phyloP scores from a whole-genome alignment of 2,113 vertebrate species.

The Redunca redunca region DNA sequence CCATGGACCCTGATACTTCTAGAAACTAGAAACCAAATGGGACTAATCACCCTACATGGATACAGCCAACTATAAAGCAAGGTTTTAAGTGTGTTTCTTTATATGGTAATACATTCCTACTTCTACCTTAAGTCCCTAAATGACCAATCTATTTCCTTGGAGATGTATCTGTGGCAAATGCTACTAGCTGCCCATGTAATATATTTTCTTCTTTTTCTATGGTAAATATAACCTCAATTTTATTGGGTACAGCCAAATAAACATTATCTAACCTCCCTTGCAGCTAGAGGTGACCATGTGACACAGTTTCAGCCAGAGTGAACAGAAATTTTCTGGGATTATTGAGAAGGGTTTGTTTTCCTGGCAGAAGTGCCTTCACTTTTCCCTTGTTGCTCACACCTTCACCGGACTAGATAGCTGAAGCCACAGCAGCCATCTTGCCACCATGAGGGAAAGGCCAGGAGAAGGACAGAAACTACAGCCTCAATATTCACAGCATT shows the following conservation, averaged over 20 bases:
- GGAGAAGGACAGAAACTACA: background rate
- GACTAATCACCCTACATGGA: background rate
- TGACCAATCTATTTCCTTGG: background rate
- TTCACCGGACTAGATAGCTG: background rate
- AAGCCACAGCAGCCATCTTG: background rate
- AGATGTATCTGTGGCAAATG: background rate
- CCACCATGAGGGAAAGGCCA: background rate
- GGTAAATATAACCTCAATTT: background rate
- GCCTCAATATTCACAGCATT: background rate
- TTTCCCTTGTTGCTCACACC: background rate
- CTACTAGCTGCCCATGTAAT: background rate
- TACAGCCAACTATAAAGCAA: background rate
- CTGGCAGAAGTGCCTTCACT: background rate
- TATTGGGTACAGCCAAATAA: background rate
- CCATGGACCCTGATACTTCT: background rate
- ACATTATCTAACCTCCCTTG: background rate
- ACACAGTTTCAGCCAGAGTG: background rate
- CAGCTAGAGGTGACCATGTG: background rate
- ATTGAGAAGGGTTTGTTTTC: background rate
- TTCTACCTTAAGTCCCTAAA: background rate
- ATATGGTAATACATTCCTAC: background rate
- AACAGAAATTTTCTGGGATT: background rate
- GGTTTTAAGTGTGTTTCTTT: background rate
- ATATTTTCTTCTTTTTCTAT: background rate
- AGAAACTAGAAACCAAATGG: background rate